Evolutionary conservation across 2,888 invertebrate species (phyloP).

Genomic region (Ceratothoa steindachneri): DNA sequence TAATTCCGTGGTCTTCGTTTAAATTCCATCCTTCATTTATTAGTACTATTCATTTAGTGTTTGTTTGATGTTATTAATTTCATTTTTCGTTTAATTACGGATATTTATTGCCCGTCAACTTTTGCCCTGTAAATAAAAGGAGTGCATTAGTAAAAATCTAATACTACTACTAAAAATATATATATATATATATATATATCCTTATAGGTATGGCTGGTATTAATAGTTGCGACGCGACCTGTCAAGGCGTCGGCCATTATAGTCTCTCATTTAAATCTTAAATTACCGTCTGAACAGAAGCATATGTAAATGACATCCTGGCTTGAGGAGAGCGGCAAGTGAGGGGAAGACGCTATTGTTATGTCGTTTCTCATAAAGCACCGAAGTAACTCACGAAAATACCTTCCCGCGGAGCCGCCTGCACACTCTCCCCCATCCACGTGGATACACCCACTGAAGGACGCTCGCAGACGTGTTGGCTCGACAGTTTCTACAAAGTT

Average conservation of each 20-base stretch:
- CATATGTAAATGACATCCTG: neutral
- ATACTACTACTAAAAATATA: slow-evolving; percentile 2
- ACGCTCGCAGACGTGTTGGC: too few relatives aligned
- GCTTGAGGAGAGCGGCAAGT: neutral
- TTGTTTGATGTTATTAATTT: too few relatives aligned
- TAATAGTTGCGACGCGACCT: neutral
- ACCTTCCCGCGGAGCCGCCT: too few relatives aligned
- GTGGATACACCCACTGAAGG: neutral
- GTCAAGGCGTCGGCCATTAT: neutral
- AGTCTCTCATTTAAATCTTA: neutral
- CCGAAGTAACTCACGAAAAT: too few relatives aligned
- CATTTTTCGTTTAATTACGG: too few relatives aligned
- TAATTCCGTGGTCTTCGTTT: too few relatives aligned
- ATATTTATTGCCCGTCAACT: too few relatives aligned
- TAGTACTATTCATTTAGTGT: too few relatives aligned
- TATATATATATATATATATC: slow-evolving; percentile 9
- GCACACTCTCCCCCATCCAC: neutral
- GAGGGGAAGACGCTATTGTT: neutral
- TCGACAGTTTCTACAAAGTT: too few relatives aligned
- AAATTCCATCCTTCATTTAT: too few relatives aligned
- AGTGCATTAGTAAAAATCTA: too few relatives aligned
- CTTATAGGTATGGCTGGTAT: neutral
- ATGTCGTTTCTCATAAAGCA: neutral
- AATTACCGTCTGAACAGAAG: neutral
- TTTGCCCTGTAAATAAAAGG: too few relatives aligned